Evolutionary conservation across 92 coral and sea anemone genomes (phyloP).

Genomic region (Chrysogorgia sp.): DNA sequence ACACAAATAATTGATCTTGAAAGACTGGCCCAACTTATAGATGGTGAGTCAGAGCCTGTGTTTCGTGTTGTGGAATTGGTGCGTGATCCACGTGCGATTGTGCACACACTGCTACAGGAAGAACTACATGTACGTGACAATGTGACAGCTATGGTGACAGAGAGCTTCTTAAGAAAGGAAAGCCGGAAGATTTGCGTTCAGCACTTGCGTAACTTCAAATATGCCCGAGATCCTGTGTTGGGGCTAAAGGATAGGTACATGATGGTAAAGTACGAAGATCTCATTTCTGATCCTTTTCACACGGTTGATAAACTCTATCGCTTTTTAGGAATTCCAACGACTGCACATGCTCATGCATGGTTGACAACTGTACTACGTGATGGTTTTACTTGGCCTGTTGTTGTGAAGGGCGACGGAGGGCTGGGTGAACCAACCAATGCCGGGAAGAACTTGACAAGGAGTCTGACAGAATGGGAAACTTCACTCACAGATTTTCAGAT

Average conservation of each 20-base stretch:
- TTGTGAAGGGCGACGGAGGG: neutral
- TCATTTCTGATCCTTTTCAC: slow-evolving; percentile 75
- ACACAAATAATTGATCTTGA: slow-evolving; percentile 72
- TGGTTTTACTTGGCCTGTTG: slow-evolving; percentile 49
- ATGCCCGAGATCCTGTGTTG: slow-evolving; percentile 82
- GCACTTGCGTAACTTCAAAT: slow-evolving; percentile 74
- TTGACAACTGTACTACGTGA: slow-evolving; percentile 61
- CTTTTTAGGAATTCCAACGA: slow-evolving; percentile 73
- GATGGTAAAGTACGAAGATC: slow-evolving; percentile 88
- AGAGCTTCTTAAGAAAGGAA: slow-evolving; percentile 19
- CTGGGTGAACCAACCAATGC: neutral
- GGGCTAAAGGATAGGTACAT: slow-evolving; percentile 81
- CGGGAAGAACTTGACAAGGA: slow-evolving; percentile 15
- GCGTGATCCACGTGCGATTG: slow-evolving; percentile 90
- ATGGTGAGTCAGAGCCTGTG: slow-evolving; percentile 68
- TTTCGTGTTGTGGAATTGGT: slow-evolving; percentile 87
- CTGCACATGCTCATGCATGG: slow-evolving; percentile 77
- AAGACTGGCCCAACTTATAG: slow-evolving; percentile 73
- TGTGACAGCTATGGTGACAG: neutral
- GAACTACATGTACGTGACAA: slow-evolving; percentile 1
- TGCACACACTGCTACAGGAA: slow-evolving; percentile 66
- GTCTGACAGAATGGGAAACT: slow-evolving; percentile 24
- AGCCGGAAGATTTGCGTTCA: slow-evolving; percentile 72
- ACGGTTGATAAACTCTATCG: slow-evolving; percentile 78
- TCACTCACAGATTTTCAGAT: neutral